A percentile compares a stretch with the other conserved stretches of the same genome.
Conservation (phyloP, 2,888 invertebrate species). For the Erannis defoliaria region DNA sequence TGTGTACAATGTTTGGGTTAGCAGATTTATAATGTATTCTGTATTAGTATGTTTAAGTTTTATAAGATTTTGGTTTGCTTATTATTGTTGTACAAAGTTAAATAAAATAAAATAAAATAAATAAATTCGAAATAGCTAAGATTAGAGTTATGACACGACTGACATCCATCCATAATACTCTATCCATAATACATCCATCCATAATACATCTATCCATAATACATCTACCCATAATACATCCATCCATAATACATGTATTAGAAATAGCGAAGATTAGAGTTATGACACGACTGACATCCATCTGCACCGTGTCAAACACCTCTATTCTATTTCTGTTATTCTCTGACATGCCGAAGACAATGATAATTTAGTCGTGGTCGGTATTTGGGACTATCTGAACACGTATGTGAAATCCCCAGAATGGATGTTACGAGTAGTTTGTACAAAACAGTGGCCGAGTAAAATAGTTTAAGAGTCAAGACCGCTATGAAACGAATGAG, state of each 20-base stretch:
- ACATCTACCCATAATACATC: no score
- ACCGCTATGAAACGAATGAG: conserved; percentile 24
- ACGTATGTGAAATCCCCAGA: background rate
- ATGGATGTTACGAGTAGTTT: background rate
- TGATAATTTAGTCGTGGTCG: background rate
- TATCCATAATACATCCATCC: no score
- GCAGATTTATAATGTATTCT: no score
- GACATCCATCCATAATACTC: conserved; percentile 24
- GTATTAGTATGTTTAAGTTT: no score
- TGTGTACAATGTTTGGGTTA: no score
- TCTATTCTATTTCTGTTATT: conserved; percentile 41
- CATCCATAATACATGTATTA: no score
- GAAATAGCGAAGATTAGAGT: no score
- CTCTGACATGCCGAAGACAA: conserved; percentile 4
- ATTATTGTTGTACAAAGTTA: no score
- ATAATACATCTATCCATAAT: no score
- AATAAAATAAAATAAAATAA: no score
- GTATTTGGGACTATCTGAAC: conserved; percentile 6
- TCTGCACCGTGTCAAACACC: conserved; percentile 45
- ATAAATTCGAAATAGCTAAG: no score
- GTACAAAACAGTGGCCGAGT: background rate
- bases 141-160: conserved; percentile 25
- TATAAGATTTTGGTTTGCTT: no score
- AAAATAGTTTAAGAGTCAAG: background rate
- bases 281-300: conserved; percentile 25